Conservation (phyloP, 2,113 vertebrate species). For the Onychorhynchus coronatus region DNA sequence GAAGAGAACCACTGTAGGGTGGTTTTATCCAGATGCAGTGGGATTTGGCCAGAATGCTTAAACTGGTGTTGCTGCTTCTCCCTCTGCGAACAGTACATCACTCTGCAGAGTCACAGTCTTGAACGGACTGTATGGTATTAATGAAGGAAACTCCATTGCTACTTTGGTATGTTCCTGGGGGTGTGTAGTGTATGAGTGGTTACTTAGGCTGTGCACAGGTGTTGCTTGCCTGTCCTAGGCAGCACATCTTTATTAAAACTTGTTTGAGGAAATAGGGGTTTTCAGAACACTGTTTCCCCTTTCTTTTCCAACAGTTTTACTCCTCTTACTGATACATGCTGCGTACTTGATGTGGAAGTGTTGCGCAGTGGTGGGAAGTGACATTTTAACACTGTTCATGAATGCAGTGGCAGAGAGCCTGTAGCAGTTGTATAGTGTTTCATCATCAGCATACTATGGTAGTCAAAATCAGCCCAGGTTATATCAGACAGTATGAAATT, state of each 20-base stretch:
- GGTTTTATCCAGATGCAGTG: background rate
- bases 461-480: background rate
- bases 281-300: background rate
- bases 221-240: background rate
- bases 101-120: background rate
- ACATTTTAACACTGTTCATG: background rate
- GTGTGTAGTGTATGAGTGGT: background rate
- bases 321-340: background rate
- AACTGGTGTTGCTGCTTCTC: background rate
- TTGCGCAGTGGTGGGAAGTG: background rate
- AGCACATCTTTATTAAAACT: background rate
- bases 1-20: background rate
- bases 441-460: fast-evolving
- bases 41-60: background rate
- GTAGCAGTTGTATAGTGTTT: background rate
- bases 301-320: background rate
- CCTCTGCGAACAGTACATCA: background rate
- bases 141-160: background rate
- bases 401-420: background rate
- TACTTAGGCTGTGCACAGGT: background rate
- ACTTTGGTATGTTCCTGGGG: background rate
- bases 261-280: background rate
- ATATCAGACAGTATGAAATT: background rate
- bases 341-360: background rate
- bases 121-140: background rate